Evolutionary conservation across 2,113 vertebrate genomes (phyloP).

Genomic region (Myocastor coypus): DNA sequence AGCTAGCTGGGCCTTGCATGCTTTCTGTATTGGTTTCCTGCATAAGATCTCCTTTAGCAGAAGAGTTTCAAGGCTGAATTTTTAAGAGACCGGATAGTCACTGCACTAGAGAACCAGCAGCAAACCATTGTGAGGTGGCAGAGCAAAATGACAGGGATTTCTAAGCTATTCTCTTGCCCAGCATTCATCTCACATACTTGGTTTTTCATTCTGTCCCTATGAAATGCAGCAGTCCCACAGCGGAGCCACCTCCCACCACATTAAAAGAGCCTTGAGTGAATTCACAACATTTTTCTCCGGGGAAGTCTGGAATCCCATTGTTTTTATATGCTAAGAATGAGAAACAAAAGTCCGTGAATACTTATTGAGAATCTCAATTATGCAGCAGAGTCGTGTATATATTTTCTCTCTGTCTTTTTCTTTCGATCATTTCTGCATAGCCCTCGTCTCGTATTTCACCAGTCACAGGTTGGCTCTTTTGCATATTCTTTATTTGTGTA

Average conservation of each 20-base stretch:
- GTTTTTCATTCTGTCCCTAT: not conserved
- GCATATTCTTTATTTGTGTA: not conserved
- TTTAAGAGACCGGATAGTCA: slow-evolving; percentile 6
- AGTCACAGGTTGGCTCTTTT: not conserved
- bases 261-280: not conserved
- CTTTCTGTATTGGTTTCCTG: not conserved
- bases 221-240: not conserved
- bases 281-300: not conserved
- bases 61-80: slow-evolving; percentile 4
- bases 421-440: not conserved
- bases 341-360: slow-evolving; percentile 43
- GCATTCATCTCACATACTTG: not conserved
- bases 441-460: not conserved
- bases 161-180: not conserved
- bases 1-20: not conserved
- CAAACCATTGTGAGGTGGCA: not conserved
- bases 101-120: not conserved
- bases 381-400: not conserved
- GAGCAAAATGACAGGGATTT: not conserved
- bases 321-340: slow-evolving; percentile 13
- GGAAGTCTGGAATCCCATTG: not conserved
- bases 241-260: not conserved
- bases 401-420: not conserved
- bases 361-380: slow-evolving; percentile 3
- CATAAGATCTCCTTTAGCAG: not conserved